Conservation (phyloP, 2,888 invertebrate genomes). For the Thysanoteuthis rhombus region DNA sequence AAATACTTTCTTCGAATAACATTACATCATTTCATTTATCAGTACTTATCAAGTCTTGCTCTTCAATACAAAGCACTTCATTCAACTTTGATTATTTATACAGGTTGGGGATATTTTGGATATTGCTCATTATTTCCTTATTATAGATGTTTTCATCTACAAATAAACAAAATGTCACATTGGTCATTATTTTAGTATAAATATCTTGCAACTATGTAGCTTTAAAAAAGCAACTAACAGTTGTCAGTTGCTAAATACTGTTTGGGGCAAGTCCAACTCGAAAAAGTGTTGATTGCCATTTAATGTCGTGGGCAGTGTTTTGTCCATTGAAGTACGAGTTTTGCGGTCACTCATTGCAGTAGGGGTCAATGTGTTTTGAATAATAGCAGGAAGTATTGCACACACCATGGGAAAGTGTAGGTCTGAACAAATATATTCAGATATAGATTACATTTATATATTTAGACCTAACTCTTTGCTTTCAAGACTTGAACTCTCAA, state of each 20-base stretch:
- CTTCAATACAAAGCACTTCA: too few species aligned
- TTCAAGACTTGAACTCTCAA: too few species aligned
- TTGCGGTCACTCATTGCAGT: neutral
- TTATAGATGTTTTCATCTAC: too few species aligned
- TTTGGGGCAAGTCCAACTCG: neutral
- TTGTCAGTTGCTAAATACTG: neutral
- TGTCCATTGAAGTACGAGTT: neutral
- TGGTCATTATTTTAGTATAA: too few species aligned
- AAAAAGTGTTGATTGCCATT: neutral
- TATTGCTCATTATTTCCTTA: too few species aligned
- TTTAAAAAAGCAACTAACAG: neutral
- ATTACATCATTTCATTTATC: too few species aligned
- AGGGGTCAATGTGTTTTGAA: neutral
- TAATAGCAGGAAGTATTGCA: neutral
- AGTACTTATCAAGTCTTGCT: too few species aligned
- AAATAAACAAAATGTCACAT: too few species aligned
- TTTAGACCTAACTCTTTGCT: neutral
- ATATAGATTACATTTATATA: neutral
- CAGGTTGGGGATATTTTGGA: too few species aligned
- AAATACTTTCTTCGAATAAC: too few species aligned
- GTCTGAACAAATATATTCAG: neutral
- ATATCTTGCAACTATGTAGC: too few species aligned
- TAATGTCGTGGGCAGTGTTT: neutral
- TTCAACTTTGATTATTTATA: too few species aligned
- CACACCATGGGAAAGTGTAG: neutral